These are phyloP conservation scores for Irena cyanogastra DNA, from an alignment of 2,113 vertebrate species.

Conservation along the genomic window DNA sequence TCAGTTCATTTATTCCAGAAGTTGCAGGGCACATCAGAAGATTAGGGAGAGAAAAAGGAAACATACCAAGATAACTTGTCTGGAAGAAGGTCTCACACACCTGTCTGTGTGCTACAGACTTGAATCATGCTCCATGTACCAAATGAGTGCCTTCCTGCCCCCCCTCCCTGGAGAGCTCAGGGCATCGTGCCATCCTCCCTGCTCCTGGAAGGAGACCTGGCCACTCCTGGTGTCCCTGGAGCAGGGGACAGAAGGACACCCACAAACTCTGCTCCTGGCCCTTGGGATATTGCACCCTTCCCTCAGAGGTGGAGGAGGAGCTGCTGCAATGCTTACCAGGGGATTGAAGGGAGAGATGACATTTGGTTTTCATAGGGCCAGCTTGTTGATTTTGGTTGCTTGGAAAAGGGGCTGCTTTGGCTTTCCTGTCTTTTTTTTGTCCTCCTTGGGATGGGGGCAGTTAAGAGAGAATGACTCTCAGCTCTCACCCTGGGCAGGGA, in stretches of 20 bases:
- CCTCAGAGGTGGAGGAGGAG: not conserved
- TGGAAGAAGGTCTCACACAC: not conserved
- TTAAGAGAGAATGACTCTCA: not conserved
- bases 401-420: not conserved
- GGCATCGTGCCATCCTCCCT: not conserved
- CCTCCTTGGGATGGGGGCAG: not conserved
- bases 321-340: not conserved
- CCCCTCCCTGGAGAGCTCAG: not conserved
- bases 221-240: not conserved
- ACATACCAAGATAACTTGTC: not conserved
- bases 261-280: not conserved
- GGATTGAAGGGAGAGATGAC: not conserved
- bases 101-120: not conserved
- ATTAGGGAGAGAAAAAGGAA: not conserved
- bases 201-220: rapidly evolving
- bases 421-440: not conserved
- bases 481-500: not conserved
- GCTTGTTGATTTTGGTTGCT: not conserved
- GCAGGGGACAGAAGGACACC: not conserved
- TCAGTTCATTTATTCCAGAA: not conserved
- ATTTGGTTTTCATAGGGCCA: not conserved
- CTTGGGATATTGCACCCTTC: not conserved
- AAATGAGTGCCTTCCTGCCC: not conserved
- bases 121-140: not conserved
- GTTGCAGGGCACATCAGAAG: not conserved